A percentile compares a stretch with the other conserved stretches of the same genome.
Evolutionary conservation across 2,113 vertebrate species (phyloP).

Genomic region (Chrysochloris asiatica): DNA sequence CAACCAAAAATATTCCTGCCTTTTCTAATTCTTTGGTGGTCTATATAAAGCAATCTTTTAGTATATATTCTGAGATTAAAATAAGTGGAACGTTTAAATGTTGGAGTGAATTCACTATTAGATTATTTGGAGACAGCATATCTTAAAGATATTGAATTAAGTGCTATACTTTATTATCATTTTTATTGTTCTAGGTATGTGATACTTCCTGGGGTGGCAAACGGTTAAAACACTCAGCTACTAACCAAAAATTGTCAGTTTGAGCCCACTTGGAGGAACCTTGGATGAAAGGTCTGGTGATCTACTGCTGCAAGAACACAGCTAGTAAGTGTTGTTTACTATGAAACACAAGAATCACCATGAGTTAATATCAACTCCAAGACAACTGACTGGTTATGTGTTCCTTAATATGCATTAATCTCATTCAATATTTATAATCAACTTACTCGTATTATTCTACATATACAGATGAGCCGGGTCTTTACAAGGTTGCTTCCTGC

Average conservation of each 20-base stretch:
- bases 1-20: slow-evolving; percentile 67
- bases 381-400: background rate
- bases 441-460: background rate
- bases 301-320: background rate
- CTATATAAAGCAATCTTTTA: background rate
- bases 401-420: background rate
- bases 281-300: background rate
- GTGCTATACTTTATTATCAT: background rate
- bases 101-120: background rate
- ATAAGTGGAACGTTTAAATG: background rate
- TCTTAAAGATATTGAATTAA: background rate
- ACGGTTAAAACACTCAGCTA: background rate
- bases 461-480: background rate
- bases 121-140: background rate
- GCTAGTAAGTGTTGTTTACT: background rate
- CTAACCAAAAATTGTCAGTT: background rate
- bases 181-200: background rate
- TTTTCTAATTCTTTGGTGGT: background rate
- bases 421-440: slow-evolving; percentile 5
- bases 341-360: background rate
- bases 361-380: background rate
- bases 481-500: background rate
- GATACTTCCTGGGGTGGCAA: background rate
- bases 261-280: background rate
- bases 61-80: slow-evolving; percentile 5